Conservation (phyloP, 1,140 invertebrate genomes). For the Drosophila neocordata region DNA sequence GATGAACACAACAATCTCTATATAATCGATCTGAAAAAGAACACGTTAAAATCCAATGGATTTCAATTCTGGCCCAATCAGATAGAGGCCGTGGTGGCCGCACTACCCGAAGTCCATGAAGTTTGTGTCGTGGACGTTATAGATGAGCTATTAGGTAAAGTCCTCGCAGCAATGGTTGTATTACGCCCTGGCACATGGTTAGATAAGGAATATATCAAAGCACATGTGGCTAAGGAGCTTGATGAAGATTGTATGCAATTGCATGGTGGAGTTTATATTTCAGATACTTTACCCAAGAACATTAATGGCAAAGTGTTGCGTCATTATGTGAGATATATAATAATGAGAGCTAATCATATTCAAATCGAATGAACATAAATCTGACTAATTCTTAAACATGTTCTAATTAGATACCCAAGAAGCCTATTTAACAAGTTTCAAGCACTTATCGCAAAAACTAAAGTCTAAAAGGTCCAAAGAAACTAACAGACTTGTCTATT, state of each 20-base stretch:
- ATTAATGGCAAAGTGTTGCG: conserved; percentile 86
- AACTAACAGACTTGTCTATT: no score
- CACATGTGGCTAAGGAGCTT: conserved; percentile 45
- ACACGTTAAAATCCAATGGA: conserved; percentile 88
- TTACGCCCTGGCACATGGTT: background rate
- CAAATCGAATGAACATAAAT: no score
- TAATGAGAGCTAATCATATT: no score
- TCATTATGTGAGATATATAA: no score
- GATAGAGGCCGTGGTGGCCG: conserved; percentile 59
- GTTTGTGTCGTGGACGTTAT: conserved; percentile 68
- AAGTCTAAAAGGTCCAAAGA: no score
- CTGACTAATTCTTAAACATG: no score
- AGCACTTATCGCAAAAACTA: no score
- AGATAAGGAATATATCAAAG: conserved; percentile 35
- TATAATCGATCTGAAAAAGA: conserved; percentile 89
- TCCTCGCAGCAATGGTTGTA: conserved; percentile 62
- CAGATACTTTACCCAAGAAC: conserved; percentile 85
- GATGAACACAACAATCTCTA: conserved; percentile 87
- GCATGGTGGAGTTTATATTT: conserved; percentile 85
- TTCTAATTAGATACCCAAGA: no score
- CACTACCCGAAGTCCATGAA: conserved; percentile 54
- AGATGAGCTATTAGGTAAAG: conserved; percentile 58
- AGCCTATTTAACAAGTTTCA: no score
- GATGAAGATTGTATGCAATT: conserved; percentile 83
- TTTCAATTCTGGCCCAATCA: conserved; percentile 78